phyloP scores from a whole-genome alignment of 2,113 vertebrate genomes.

The rat (Rattus norvegicus) region GRCr8 NC_086028.1:99905501-99906000 shows the following conservation, averaged over 20 bases:
- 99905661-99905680: slow-evolving; percentile 70
- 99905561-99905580: slow-evolving; percentile 63
- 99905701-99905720: slow-evolving; percentile 80
- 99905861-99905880: rapidly evolving
- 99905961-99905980: background rate
- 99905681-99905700: slow-evolving; percentile 44
- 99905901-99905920: rapidly evolving
- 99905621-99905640: slow-evolving; percentile 24
- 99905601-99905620: slow-evolving; percentile 16
- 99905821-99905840: background rate
- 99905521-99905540: background rate
- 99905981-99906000: too few relatives aligned
- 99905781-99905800: background rate
- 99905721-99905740: slow-evolving; percentile 69
- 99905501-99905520: background rate
- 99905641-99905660: slow-evolving; percentile 81
- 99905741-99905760: slow-evolving; percentile 75
- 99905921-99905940: rapidly evolving
- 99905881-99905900: background rate
- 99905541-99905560: background rate
- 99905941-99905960: background rate
- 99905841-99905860: background rate
- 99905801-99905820: background rate
- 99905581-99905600: background rate
- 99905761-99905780: slow-evolving; percentile 75